Evolutionary conservation across 2,113 vertebrate genomes (phyloP), one percentile per base, ranked within the genome.

Genomic region (Arenaria interpres): DNA sequence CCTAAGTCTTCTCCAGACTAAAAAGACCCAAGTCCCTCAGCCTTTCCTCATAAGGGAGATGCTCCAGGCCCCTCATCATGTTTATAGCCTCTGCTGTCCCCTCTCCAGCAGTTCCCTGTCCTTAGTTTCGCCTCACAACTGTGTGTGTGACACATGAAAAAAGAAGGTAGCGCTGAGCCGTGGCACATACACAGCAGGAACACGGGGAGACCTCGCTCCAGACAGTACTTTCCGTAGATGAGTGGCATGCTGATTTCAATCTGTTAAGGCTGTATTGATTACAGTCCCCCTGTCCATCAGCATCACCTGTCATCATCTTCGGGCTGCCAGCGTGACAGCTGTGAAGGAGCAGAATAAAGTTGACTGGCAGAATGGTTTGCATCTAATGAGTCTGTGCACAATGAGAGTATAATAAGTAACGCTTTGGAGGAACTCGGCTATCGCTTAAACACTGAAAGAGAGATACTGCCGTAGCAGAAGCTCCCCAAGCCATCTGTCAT

Each of bases 341-440:
- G 95, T 92, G 94, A 88, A 94, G 84, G 92, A 97, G 96, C 69
- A 32, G 14, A 10, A 24, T 60, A 25, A 89, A 91, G 92, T 39
- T 98, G 98, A 97, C 82, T 97, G 97, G 97, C 98, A 97, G 97
- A 86, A 88, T n/a, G 86, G 94, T 96, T 89, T 69, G 91, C 86
- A 94, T 95, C 92, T 92, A 97, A 98, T 94, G 98, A 97, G 96
- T 28, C 91, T 68, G 97, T 73, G 93, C 80, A 94, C 95, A 97
- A 87, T 87, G 32, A 92, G 62, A 66, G 84, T 76, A 71, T 86
- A 88, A 89, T 71, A 95, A 97, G 89, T 74, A 92, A 69, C 3
- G 68, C 97, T 96, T 68, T 7, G 43, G 95, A 97, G 96, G 95
- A 97, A 90, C 92, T 62, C 5, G 0, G 96, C 94, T 96, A 93